A percentile compares a stretch with the other conserved stretches of the same genome.
These are phyloP conservation scores for Channa argus DNA, from an alignment of 2,113 vertebrate genomes.

Conservation along the genomic window DNA sequence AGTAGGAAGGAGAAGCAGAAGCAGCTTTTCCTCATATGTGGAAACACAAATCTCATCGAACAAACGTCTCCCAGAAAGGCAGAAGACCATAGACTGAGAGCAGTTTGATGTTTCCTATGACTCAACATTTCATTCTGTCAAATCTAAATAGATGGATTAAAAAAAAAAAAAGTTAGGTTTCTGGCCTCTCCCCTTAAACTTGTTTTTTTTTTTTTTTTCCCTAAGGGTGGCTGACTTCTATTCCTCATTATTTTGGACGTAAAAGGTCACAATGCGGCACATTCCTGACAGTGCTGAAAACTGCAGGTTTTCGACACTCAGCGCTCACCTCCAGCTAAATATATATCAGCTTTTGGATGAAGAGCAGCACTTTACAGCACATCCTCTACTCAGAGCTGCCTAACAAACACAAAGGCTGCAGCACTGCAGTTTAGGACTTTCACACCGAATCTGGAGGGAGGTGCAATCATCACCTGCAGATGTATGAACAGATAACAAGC, in stretches of 20 bases:
- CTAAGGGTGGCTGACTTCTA: neutral
- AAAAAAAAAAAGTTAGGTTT: neutral
- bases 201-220: too few relatives aligned
- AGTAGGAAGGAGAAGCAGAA: too few relatives aligned
- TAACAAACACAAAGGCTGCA: neutral
- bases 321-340: neutral
- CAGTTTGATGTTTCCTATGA: conserved; percentile 19
- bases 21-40: neutral
- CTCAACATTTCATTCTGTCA: conserved; percentile 15
- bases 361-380: neutral
- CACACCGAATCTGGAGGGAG: neutral
- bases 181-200: neutral
- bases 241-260: conserved; percentile 33
- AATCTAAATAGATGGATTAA: conserved; percentile 19
- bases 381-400: too few relatives aligned
- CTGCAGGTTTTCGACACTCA: neutral
- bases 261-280: conserved; percentile 44
- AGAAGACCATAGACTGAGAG: neutral
- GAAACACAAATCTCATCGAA: conserved; percentile 3
- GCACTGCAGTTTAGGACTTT: neutral
- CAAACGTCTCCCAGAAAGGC: neutral
- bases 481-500: conserved; percentile 11
- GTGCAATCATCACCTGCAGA: neutral
- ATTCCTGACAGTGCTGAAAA: conserved; percentile 23
- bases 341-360: conserved; percentile 11